Evolutionary conservation across 2,797 vertebrate species (phyloP), one percentile per base, ranked within the genome.

Genomic region (Microctenopoma steveboyesi): DNA sequence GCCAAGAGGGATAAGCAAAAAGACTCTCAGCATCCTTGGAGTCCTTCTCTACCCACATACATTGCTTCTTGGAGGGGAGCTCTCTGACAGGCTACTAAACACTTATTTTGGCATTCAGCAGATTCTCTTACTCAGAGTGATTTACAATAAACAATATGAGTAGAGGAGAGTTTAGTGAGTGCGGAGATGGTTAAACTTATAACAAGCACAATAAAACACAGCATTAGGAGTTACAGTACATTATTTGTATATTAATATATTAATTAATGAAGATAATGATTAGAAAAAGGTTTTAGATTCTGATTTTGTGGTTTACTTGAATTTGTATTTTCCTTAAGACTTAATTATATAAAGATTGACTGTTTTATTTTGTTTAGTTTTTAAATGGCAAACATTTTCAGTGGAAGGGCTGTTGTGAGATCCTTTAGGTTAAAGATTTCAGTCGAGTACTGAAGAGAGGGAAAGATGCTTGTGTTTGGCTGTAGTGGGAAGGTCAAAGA

Each of bases 1-100:
- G 62, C 76, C 76, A 37, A 82, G 77, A 82, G 71, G 76, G 69
- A 83, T 75, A 76, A 74, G 77, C 69, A 88, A 82, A 90, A 88
- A 86, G 86, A 74, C 84, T 83, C 82, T 86, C 63, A 69, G 74
- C 78, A 73, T 65, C 60, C 78, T 88, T 60, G 33, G 68, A 78
- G 75, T 78, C 53, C 64, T 69, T 62, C 69, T 70, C 58, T 78
- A 51, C 61, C 72, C 67, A 69, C 63, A 77, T 72, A 69, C 82
- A 69, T 71, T 45, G 52, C 30, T 58, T 74, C 76, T 71, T 83
- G 49, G 16, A 85, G 84, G 64, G 72, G 58, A 71, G 16, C 46
- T 59, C 54, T 64, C 72, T 67, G 57, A 83, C 70, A 45, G 75
- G 66, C 73, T 51, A 54, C 64, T 52, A 64, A 58, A 82, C 61